These are phyloP conservation scores for Meandrusa payeni DNA, from an alignment of 2,888 invertebrate species.

Conservation along the genomic window DNA sequence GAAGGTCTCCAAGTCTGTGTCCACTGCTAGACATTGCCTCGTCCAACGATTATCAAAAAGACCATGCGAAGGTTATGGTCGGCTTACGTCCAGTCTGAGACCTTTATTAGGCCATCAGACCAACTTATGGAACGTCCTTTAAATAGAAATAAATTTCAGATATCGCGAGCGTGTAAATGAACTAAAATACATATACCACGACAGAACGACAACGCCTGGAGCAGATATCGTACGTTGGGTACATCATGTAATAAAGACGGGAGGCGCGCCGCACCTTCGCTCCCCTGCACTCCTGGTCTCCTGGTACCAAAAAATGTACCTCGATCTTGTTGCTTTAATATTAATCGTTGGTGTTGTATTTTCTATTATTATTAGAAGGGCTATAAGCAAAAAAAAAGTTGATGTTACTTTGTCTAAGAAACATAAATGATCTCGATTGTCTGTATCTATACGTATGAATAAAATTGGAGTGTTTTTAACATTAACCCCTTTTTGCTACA, in stretches of 20 bases:
- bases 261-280: conserved; percentile 45
- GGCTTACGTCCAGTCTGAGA: too few relatives aligned
- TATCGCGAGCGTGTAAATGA: conserved; percentile 38
- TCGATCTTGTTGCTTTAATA: conserved; percentile 35
- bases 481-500: too few relatives aligned
- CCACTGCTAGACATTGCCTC: too few relatives aligned
- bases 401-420: conserved; percentile 4
- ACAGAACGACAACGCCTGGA: conserved; percentile 38
- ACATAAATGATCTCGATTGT: too few relatives aligned
- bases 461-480: too few relatives aligned
- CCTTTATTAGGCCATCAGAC: too few relatives aligned
- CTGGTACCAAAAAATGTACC: conserved; percentile 48
- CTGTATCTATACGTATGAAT: too few relatives aligned
- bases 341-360: conserved; percentile 1
- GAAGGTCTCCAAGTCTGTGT: too few relatives aligned
- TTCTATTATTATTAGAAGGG: background rate
- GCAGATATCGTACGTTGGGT: conserved; percentile 44
- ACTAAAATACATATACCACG: conserved; percentile 42
- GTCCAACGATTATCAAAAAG: too few relatives aligned
- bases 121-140: too few relatives aligned
- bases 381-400: background rate
- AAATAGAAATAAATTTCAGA: conserved; percentile 36
- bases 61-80: too few relatives aligned
- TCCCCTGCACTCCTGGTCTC: conserved; percentile 41
- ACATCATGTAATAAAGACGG: conserved; percentile 43